Evolutionary conservation across 2,888 invertebrate species (phyloP), one percentile per base, ranked within the genome.

Genomic region (Drosophila monieri): DNA sequence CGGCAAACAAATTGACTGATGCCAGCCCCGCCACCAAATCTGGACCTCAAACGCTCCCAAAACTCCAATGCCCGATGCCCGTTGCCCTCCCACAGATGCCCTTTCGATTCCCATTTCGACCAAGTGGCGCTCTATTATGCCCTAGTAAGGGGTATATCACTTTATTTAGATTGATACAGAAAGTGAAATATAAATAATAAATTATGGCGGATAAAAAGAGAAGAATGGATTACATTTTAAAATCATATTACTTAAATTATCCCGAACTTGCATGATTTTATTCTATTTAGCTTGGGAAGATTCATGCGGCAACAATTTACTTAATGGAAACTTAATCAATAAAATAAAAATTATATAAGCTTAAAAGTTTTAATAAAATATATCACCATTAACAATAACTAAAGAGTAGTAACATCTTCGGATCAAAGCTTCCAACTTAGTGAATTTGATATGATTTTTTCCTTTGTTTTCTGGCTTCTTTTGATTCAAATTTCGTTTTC

Each of bases 1-100:
- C 53, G 67, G 76, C 85, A 68, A 85, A 70, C 85, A 81, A 81
- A 87, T 81, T 81, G 81, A 78, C 81, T 80, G 64, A 65, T 65
- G 78, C 64, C 86, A 71, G 80, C 62, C 71, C 72, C 77, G 60
- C 66, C 61, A 68, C 74, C 66, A 77, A 71, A 70, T 61, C 66
- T 49, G 67, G 56, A 41, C 49, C 67, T 43, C 44, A 43, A 59
- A 46, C 35, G 55, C 75, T 78, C 78, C 78, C 84, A 60, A 74
- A 75, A 72, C 85, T 43, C 74, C 83, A 74, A 85, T 79, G 77
- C 47, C 77, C 73, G 74, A 73, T 81, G 81, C 85, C 88, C 52
- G 14, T 57, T 30, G 48, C 44, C 54, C 44, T 58, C 58, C 37
- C 69, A 25, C 15, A 32, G 46, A 35, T 67, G 55, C 66, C 65